A percentile compares a stretch with the other conserved stretches of the same genome.
phyloP scores from a whole-genome alignment of 2,113 vertebrate species.

The Psettodes erumei region DNA sequence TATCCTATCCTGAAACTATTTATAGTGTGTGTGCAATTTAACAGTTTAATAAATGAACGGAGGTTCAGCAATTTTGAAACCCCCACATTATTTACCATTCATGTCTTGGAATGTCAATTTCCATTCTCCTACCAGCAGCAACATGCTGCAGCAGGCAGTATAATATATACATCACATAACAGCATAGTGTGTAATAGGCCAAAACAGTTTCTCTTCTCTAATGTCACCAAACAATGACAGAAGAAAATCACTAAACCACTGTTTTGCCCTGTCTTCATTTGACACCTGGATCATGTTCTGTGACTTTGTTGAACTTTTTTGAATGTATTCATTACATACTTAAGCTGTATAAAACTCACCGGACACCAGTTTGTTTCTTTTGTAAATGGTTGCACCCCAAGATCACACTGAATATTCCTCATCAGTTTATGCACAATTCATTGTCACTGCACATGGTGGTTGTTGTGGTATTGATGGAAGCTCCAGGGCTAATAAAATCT shows the following conservation, averaged over 20 bases:
- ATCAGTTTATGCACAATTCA: neutral
- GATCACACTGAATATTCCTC: neutral
- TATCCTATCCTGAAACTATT: constrained; percentile 14
- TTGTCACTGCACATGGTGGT: neutral
- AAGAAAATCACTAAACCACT: neutral
- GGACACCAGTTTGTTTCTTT: neutral
- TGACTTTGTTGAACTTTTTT: neutral
- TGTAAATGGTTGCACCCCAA: neutral
- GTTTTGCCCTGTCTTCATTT: neutral
- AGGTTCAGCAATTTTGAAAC: neutral
- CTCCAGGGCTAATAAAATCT: neutral
- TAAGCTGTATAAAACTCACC: neutral
- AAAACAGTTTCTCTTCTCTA: neutral
- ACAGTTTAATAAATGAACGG: constrained; percentile 2
- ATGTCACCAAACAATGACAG: neutral
- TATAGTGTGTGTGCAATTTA: constrained; percentile 10
- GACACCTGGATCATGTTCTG: neutral
- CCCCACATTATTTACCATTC: neutral
- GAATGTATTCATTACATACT: too few species aligned
- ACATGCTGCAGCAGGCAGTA: neutral
- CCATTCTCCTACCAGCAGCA: neutral
- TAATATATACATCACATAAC: neutral
- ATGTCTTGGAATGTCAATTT: neutral
- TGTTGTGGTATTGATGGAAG: neutral
- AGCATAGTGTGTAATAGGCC: neutral